A percentile compares a stretch with the other conserved stretches of the same genome.
phyloP scores from a whole-genome alignment of 64 coral and sea anemone species.

The Actinia tenebrosa region DNA sequence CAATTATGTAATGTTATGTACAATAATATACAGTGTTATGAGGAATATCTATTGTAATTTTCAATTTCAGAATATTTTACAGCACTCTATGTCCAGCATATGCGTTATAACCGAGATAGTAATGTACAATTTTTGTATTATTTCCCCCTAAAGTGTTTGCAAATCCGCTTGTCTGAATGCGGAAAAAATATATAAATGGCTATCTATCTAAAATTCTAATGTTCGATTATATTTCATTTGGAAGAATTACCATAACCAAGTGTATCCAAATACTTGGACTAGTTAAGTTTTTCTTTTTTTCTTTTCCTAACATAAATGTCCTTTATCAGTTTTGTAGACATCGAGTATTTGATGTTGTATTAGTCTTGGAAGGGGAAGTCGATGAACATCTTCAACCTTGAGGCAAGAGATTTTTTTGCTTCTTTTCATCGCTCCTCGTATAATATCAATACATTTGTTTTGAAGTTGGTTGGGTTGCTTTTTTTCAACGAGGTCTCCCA shows the following conservation, averaged over 20 bases:
- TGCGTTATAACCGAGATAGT: background rate
- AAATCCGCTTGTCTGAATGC: background rate
- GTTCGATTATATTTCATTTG: background rate
- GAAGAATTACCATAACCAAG: too few species aligned
- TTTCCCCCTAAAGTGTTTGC: background rate
- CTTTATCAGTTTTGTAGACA: constrained; percentile 3
- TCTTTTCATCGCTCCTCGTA: constrained; percentile 2
- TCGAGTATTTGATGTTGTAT: background rate
- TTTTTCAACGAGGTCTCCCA: constrained; percentile 70
- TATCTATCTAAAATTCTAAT: background rate
- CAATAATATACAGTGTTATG: background rate
- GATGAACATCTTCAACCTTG: background rate
- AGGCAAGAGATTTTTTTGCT: background rate
- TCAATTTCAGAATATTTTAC: background rate
- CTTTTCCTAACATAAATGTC: background rate
- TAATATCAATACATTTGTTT: constrained; percentile 46
- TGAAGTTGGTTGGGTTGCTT: constrained; percentile 71
- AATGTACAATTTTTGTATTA: background rate
- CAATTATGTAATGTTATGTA: background rate
- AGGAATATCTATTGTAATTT: background rate
- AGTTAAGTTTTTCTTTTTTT: background rate
- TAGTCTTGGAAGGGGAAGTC: background rate
- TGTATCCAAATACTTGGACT: background rate
- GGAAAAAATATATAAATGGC: background rate
- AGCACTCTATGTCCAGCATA: background rate